phyloP scores from a whole-genome alignment of 2,113 vertebrate species.

The Xiphophorus maculatus region DNA sequence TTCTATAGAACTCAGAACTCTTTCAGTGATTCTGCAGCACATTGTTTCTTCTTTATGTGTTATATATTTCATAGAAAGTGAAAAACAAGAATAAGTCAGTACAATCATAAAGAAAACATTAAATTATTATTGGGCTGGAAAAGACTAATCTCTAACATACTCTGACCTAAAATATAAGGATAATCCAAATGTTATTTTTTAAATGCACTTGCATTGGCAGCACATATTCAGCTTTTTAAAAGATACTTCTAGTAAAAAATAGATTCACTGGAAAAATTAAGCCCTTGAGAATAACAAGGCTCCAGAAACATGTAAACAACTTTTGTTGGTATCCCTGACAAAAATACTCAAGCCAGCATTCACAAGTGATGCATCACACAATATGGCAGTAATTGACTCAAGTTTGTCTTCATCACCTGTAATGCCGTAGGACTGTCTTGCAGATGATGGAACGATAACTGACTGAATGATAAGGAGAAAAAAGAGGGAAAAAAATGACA shows the following conservation, averaged over 20 bases:
- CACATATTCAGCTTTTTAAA: not conserved
- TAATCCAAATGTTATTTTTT: not conserved
- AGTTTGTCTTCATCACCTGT: slow-evolving; percentile 68
- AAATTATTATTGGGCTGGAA: not conserved
- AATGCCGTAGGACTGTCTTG: slow-evolving; percentile 47
- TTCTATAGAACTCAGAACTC: no score
- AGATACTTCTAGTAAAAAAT: not conserved
- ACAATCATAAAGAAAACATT: not conserved
- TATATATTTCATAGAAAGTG: no score
- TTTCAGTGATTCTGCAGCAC: no score
- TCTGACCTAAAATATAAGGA: not conserved
- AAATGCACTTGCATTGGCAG: not conserved
- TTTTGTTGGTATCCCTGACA: slow-evolving; percentile 52
- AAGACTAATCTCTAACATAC: not conserved
- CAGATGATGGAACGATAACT: slow-evolving; percentile 33
- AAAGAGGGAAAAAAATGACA: slow-evolving; percentile 48
- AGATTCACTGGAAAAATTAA: slow-evolving; percentile 12
- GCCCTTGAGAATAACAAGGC: slow-evolving; percentile 43
- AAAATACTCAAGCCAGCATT: slow-evolving; percentile 47
- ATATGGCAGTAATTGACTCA: slow-evolving; percentile 60
- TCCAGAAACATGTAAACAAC: slow-evolving; percentile 73
- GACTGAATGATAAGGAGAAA: slow-evolving; percentile 21
- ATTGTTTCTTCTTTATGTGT: no score
- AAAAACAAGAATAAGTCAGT: no score
- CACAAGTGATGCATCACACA: slow-evolving; percentile 54